Base-by-base conservation (phyloP, 2,113 vertebrate species). In the Cisticola juncidis region DNA sequence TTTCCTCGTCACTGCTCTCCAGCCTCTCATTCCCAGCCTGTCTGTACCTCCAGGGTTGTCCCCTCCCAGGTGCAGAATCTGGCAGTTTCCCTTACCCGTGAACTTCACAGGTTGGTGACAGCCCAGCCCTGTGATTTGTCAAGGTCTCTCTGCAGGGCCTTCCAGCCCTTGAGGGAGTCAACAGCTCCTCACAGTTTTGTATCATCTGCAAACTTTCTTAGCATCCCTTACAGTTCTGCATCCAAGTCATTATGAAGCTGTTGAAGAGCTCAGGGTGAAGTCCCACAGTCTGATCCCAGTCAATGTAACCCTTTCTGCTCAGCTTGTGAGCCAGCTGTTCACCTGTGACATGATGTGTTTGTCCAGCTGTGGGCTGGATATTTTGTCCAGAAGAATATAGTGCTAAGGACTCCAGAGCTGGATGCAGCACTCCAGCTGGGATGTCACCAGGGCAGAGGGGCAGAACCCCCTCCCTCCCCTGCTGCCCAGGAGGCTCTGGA, bases 31-130 rank as follows among this genome's bases (percentile, higher is more conserved):
- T 48, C 19, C 19, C 31, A 35, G 11, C 14, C 44, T 70, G 65
- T 50, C 65, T 7, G 2, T 29, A 23, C 15, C 60, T 24, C 15
- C 65, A 35, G 9, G 11, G 9, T 0, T 60, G 44, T 4, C 4
- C 14, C 15, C 70, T 1, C 1, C 31, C 15, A 42, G 15, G 24
- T 20, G 24, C 36, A 51, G 0, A 42, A 29, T 2, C 19, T 0
- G 1, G 20, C 19, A 51, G 4, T 8, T 42, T 15, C 9, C 36
- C 15, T n/a, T 25, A 38, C 45, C 20, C 24, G 8, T 35, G 31
- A 70, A 51, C 20, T 51, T 70, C 31, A 29, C 6, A 8, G 31
- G 12, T 3, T 51, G 29, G 35, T 50, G 24, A 42, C 3, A 28
- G 22, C 29, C 23, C 64, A 69, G 29, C 4, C 24, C 25, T 66